These are phyloP conservation scores for Thalassophryne amazonica DNA, from an alignment of 2,797 vertebrate genomes.

Conservation along the genomic window DNA sequence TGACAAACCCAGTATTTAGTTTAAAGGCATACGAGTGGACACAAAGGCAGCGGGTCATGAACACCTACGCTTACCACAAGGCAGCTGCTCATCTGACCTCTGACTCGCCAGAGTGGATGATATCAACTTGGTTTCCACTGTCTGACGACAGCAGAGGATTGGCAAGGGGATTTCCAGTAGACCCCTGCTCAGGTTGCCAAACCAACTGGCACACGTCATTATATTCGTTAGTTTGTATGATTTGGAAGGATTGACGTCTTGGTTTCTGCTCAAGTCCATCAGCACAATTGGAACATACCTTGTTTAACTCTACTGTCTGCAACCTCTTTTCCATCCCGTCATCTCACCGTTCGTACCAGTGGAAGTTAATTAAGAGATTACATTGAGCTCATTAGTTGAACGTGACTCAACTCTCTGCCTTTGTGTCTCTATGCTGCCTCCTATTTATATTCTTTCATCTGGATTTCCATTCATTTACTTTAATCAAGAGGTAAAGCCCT, in stretches of 20 bases:
- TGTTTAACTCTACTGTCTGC: too few relatives aligned
- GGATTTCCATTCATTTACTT: constrained; percentile 18
- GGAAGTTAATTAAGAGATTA: constrained; percentile 72
- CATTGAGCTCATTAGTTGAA: constrained; percentile 46
- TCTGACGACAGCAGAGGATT: constrained; percentile 68
- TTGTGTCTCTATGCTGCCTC: constrained; percentile 1
- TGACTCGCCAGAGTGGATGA: constrained; percentile 72
- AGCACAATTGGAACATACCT: too few relatives aligned
- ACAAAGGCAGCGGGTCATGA: constrained; percentile 13
- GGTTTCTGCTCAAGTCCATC: too few relatives aligned
- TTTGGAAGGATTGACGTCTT: too few relatives aligned
- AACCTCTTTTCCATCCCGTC: constrained; percentile 19
- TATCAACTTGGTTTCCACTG: constrained; percentile 57
- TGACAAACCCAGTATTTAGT: neutral
- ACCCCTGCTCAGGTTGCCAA: constrained; percentile 32
- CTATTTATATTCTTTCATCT: constrained; percentile 24
- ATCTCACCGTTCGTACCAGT: constrained; percentile 42
- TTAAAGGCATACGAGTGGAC: neutral
- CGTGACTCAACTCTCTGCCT: constrained; percentile 4
- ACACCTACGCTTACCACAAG: constrained; percentile 31
- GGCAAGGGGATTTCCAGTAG: constrained; percentile 51
- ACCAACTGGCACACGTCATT: constrained; percentile 10
- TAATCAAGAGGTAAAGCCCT: neutral
- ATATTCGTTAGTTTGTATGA: neutral
- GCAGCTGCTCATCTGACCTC: constrained; percentile 58